Evolutionary conservation across 2,113 vertebrate genomes (phyloP), one percentile per base, ranked within the genome.

Genomic region (Pantherophis guttatus): DNA sequence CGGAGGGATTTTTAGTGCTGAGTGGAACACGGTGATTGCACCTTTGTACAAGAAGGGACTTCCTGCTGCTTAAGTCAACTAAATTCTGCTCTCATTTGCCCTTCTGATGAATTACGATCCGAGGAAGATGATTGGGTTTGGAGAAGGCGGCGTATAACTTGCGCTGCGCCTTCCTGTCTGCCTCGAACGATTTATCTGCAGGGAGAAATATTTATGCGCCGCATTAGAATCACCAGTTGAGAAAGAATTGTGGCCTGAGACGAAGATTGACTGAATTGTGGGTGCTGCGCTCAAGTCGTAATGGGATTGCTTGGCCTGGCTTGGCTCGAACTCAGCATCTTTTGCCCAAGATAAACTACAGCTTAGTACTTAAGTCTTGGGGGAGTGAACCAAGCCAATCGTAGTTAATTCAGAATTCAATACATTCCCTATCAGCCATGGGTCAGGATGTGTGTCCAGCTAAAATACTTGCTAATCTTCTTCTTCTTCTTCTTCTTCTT

Each of bases 71-170:
- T 89, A 62, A 53, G 44, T 29, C 33, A 33, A 19, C 62, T 23
- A 59, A 58, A 0, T n/a, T 0, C 0, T 0, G 0, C 59, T 62
- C 81, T 48, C 65, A 24, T 86, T 86, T 91, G 55, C 88, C 54
- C 93, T 50, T 26, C 12, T 91, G 48, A 87, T 39, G 81, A 92
- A 92, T 90, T 12, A 89, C 12, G 3, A 12, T 81, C 24, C 8
- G 0, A 0, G 0, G 86, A 19, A 24, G 93, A 88, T 11, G 52
- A 50, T 48, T 87, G 50, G 26, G 12, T 54, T 57, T n/a, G 57
- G n/a, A 1, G 0, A 59, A 54, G 75, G 52, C 17, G 0, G 0
- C 0, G 55, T 0, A 0, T 39, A 33, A 1, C 9, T 24, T 48
- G 54, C 2, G 6, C 2, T 50, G 10, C 33, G 4, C 26, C n/a